Base-by-base conservation (phyloP, 53 echinoderm and acorn worm genomes). In the Patiria pectinifera region DNA sequence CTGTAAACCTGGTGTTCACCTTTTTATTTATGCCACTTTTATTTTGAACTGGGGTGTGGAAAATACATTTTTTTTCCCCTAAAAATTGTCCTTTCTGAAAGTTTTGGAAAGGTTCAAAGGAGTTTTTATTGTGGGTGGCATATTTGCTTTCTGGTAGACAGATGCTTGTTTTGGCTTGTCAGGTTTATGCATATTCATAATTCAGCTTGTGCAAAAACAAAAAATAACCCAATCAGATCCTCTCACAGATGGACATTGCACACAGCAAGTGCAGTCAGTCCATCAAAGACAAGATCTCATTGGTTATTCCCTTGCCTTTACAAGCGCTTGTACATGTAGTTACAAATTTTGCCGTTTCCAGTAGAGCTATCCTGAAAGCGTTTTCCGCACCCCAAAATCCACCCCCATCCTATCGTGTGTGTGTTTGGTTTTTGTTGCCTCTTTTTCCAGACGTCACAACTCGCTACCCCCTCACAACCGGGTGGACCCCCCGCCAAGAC, bases 401-500 rank as follows among this genome's bases (percentile, higher is more conserved):
- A 43, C 78, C 88, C 88, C 81, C 26, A 62, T 62, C 91, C 91
- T 74, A 91, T 91, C 70, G 77, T 70, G 62, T 83, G 93, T 88
- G 71, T 79, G 85, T 86, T 25, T 74, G 53, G 71, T 62, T 94
- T 89, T 89, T 83, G 45, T 92, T 90, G 83, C 85, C 89, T 78
- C 71, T 81, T 53, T 53, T 82, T 89, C 82, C 83, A 95, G 92
- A 93, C 95, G 93, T 48, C 94, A 95, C 94, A 95, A 92, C 91
- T 96, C 96, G 86, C 93, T 96, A 49, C 96, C 96, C 91, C 94
- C 96, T 43, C 96, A 94, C 87, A 93, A 91, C 89, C 94, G 93
- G 69, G 96, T 91, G 82, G 92, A 92, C 78, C 91, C 94, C 85
- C 93, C 88, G 66, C 92, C 76, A 62, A 79, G 83, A 48, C 84